Evolutionary conservation across 2,113 vertebrate species (phyloP), one percentile per base, ranked within the genome.

Genomic region (Podarcis raffonei): DNA sequence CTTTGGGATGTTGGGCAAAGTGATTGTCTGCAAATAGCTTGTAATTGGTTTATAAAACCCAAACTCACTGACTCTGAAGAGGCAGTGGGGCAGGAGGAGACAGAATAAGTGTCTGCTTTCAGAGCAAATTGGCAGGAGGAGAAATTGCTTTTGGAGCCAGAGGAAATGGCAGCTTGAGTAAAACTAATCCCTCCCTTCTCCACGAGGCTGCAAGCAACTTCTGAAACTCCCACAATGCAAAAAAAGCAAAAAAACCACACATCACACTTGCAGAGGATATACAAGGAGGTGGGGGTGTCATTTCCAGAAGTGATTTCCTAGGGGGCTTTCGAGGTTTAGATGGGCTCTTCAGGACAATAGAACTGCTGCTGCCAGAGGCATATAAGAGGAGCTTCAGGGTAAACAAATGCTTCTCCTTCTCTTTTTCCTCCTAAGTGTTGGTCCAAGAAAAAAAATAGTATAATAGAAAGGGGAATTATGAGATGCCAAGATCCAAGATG

Each of bases 11-110:
- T 78, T 74, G 68, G 53, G 35, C 79, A 39, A 87, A 87, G 78
- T 81, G 79, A 71, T 79, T 81, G 57, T 23, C 37, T 88, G 79
- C 71, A 88, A 83, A 88, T 76, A 88, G 80, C 80, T 74, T 32
- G 57, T 75, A 76, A 88, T 66, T 87, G 79, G 48, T 81, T 81
- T 74, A 69, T 87, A 80, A 87, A 71, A 18, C 66, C 85, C 85
- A 80, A 87, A 80, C n/a, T 66, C 71, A 53, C 59, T 77, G 72
- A 53, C 57, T 88, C 59, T 66, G 20, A 88, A 68, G 39, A 83
- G 72, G 39, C 72, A 83, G 30, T 39, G 6, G 81, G 81, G n/a
- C 59, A 77, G 37, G 37, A 53, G 42, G 6, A 77, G 81, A 27
- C 39, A 5, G 68, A 66, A 69, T 83, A 72, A 87, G 59, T 83